Evolutionary conservation across 2,113 vertebrate genomes (phyloP).

Genomic region (Coptodon bakossiorum): DNA sequence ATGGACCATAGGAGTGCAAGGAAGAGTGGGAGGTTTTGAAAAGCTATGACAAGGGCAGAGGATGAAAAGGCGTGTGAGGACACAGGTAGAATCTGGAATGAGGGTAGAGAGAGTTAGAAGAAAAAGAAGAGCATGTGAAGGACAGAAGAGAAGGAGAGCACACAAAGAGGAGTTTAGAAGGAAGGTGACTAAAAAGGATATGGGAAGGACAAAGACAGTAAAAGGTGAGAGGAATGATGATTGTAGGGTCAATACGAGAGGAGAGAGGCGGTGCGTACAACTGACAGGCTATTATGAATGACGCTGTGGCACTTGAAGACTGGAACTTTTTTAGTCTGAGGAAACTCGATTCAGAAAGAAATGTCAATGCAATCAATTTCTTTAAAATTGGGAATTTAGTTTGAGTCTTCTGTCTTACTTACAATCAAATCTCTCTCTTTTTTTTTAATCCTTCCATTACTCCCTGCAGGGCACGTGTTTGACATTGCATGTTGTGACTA

Average conservation of each 20-base stretch:
- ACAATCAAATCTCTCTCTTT: fast-evolving
- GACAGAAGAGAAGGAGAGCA: neutral
- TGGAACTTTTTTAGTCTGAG: neutral
- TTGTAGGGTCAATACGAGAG: neutral
- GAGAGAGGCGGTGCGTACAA: neutral
- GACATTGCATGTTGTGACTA: neutral
- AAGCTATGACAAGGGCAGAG: conserved; percentile 40
- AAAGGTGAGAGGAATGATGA: neutral
- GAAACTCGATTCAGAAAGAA: neutral
- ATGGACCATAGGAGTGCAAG: conserved; percentile 3
- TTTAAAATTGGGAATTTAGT: neutral
- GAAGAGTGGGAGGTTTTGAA: neutral
- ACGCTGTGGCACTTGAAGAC: neutral
- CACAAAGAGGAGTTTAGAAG: neutral
- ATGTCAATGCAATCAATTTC: neutral
- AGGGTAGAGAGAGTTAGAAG: neutral
- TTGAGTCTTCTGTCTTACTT: neutral
- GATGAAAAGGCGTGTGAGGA: conserved; percentile 19
- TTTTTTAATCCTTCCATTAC: neutral
- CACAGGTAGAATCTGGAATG: conserved; percentile 40
- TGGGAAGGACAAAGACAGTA: neutral
- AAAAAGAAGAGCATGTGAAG: neutral
- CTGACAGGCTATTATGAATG: neutral
- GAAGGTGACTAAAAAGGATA: neutral
- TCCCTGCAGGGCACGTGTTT: neutral